Conservation (phyloP, 2,797 vertebrate species). For the Pangasius larnaudii region DNA sequence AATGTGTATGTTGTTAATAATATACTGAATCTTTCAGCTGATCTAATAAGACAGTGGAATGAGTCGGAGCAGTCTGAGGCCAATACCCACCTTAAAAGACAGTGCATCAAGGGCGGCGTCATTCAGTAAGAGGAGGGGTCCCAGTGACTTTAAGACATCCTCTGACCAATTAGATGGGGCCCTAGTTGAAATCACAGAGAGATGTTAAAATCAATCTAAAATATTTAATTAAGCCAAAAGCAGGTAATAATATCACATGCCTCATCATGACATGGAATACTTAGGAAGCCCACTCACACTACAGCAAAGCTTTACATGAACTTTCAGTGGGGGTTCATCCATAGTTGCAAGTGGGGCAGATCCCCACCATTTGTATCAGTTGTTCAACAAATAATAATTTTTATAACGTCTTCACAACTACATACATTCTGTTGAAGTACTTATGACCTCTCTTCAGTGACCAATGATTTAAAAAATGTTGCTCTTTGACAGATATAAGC, state of each 20-base stretch:
- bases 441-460: not conserved
- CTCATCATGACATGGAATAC: not conserved
- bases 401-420: not conserved
- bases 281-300: not conserved
- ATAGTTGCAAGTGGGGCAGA: not conserved
- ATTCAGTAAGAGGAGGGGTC: constrained; percentile 67
- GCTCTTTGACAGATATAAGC: not conserved
- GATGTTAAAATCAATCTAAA: not conserved
- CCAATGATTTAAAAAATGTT: not conserved
- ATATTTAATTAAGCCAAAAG: not conserved
- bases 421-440: not conserved
- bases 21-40: not conserved
- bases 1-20: not conserved
- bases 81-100: constrained; percentile 53
- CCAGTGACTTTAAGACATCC: constrained; percentile 64
- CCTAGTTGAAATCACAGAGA: constrained; percentile 58
- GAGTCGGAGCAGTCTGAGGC: not conserved
- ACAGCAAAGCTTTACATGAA: not conserved
- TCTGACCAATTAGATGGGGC: constrained; percentile 66
- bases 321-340: not conserved
- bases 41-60: not conserved
- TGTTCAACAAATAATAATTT: not conserved
- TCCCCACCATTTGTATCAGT: not conserved
- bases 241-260: not conserved
- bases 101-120: constrained; percentile 57